Evolutionary conservation across 2,797 vertebrate genomes (phyloP).

Genomic region (Pseudomugil gertrudae): DNA sequence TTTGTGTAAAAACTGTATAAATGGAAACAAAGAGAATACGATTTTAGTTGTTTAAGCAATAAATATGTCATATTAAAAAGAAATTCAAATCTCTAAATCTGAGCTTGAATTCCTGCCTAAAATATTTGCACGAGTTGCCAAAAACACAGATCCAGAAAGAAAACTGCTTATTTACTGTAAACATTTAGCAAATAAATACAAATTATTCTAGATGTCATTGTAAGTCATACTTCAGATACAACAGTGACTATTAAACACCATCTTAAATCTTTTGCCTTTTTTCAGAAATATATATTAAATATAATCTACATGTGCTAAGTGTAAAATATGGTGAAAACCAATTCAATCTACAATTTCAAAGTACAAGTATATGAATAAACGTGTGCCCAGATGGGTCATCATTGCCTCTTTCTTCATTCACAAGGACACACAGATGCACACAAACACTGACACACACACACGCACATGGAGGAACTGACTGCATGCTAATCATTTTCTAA

Average conservation of each 20-base stretch:
- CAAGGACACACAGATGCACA: constrained; percentile 63
- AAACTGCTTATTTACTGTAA: background rate
- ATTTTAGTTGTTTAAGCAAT: too few species aligned
- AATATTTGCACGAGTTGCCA: too few species aligned
- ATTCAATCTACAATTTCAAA: constrained; percentile 18
- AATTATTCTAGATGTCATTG: background rate
- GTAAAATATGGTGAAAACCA: constrained; percentile 10
- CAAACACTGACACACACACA: background rate
- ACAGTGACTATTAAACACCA: background rate
- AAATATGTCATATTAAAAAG: too few species aligned
- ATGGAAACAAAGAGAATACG: too few species aligned
- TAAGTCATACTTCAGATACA: background rate
- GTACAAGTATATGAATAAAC: constrained; percentile 42
- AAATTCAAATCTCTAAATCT: too few species aligned
- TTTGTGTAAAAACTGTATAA: too few species aligned
- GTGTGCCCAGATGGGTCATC: constrained; percentile 81
- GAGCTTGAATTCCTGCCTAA: too few species aligned
- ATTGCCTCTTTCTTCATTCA: constrained; percentile 57
- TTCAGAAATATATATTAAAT: background rate
- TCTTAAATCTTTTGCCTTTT: background rate
- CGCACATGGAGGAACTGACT: constrained; percentile 47
- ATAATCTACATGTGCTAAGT: background rate
- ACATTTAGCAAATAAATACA: background rate
- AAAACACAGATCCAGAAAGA: too few species aligned
- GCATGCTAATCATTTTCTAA: constrained; percentile 87